These are phyloP conservation scores for Clarias batrachus DNA, from an alignment of 2,113 vertebrate species.

Conservation along the genomic window DNA sequence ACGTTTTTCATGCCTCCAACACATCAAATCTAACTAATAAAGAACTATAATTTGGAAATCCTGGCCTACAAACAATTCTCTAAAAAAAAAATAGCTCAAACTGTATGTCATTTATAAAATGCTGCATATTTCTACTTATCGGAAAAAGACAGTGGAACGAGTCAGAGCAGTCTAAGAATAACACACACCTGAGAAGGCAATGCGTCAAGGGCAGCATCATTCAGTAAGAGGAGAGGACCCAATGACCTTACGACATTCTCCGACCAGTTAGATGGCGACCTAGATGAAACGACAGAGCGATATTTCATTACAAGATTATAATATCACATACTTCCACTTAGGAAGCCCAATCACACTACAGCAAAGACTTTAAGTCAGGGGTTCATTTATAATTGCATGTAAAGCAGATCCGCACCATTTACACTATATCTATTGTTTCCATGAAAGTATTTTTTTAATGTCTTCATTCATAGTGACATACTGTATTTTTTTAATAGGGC, in stretches of 20 bases:
- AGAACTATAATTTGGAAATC: neutral
- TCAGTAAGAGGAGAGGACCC: conserved; percentile 61
- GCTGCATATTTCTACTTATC: neutral
- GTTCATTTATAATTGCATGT: neutral
- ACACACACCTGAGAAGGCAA: conserved; percentile 62
- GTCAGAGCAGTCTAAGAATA: neutral
- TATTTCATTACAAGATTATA: neutral
- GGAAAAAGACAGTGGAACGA: neutral
- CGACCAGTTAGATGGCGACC: conserved; percentile 65
- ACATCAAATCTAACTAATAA: neutral
- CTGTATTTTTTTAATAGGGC: neutral
- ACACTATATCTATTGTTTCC: neutral
- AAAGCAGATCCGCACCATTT: neutral
- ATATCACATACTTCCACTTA: neutral
- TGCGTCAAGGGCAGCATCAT: conserved; percentile 46
- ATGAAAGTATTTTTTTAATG: neutral
- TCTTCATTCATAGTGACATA: neutral
- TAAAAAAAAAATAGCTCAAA: neutral
- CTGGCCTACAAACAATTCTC: neutral
- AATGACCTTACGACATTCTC: conserved; percentile 57
- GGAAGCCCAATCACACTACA: neutral
- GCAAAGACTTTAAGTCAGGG: neutral
- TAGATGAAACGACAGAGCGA: conserved; percentile 42
- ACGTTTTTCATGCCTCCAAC: neutral
- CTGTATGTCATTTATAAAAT: neutral